Conservation (phyloP, 2,797 vertebrate species). For the Sarcoramphus papa region DNA sequence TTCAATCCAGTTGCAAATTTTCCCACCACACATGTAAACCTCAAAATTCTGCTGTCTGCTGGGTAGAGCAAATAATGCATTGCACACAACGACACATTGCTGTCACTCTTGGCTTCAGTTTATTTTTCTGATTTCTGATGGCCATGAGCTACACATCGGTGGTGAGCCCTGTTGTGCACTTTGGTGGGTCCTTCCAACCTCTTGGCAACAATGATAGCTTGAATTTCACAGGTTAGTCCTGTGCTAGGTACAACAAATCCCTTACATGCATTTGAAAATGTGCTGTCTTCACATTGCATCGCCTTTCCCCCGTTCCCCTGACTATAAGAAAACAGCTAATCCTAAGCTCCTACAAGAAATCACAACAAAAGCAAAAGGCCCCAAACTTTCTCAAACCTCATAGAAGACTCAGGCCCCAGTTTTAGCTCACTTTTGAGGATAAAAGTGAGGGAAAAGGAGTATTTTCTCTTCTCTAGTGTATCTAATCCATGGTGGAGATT, state of each 20-base stretch:
- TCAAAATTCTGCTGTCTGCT: background rate
- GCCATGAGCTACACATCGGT: background rate
- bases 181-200: background rate
- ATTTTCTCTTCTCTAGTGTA: background rate
- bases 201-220: background rate
- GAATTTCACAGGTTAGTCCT: background rate
- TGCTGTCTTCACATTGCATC: background rate
- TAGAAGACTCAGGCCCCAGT: background rate
- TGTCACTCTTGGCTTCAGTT: background rate
- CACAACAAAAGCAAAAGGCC: background rate
- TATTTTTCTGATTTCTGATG: background rate
- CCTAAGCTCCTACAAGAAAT: background rate
- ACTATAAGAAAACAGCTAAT: background rate
- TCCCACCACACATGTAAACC: background rate
- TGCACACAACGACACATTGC: background rate
- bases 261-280: background rate
- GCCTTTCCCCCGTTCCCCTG: background rate
- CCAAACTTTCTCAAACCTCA: background rate
- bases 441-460: background rate
- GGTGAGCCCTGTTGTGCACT: background rate
- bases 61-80: fast-evolving
- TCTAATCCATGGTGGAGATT: background rate
- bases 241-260: background rate
- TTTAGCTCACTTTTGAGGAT: background rate
- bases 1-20: background rate